Evolutionary conservation across 2,888 invertebrate genomes (phyloP).

Genomic region (Molanna angustata): DNA sequence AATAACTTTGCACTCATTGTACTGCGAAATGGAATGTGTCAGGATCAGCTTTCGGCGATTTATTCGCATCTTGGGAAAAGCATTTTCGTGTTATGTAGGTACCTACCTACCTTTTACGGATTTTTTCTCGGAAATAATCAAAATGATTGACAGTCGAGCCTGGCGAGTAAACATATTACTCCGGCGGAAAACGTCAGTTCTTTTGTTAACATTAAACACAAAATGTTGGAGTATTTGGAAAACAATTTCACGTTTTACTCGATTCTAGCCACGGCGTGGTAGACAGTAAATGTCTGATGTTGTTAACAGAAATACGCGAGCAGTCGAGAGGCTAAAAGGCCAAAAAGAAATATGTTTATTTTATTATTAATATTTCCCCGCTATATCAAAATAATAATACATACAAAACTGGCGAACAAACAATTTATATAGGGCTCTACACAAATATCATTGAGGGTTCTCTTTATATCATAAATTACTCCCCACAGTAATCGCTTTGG

Average conservation of each 20-base stretch:
- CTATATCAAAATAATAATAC: too few species aligned
- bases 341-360: too few species aligned
- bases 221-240: background rate
- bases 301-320: too few species aligned
- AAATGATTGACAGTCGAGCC: background rate
- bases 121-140: background rate
- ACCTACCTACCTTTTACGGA: background rate
- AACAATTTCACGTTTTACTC: background rate
- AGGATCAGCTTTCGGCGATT: conserved; percentile 16
- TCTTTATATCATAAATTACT: too few species aligned
- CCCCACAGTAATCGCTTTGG: too few species aligned
- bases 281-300: too few species aligned
- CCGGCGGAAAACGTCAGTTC: background rate
- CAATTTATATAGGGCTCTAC: too few species aligned
- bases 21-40: conserved; percentile 19
- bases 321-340: too few species aligned
- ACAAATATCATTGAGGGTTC: too few species aligned
- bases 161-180: background rate
- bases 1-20: conserved; percentile 6
- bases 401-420: too few species aligned
- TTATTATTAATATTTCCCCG: too few species aligned
- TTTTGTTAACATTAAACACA: background rate
- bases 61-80: conserved; percentile 5
- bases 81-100: background rate
- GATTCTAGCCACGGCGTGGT: too few species aligned